phyloP scores from a whole-genome alignment of 2,113 vertebrate species.

The Sarotherodon lohbergeri region DNA sequence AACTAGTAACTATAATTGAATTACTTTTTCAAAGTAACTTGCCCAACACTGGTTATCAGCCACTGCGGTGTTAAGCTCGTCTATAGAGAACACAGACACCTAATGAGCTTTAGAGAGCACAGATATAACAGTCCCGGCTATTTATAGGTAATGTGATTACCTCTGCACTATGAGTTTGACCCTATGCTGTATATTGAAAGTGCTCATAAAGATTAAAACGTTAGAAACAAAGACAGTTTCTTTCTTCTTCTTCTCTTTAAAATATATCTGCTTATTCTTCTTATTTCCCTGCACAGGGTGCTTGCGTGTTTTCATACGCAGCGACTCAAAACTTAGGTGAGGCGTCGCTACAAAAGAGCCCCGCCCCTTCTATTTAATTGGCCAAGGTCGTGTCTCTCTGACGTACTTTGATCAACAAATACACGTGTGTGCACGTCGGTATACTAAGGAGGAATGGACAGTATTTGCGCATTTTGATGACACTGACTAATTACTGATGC shows the following conservation, averaged over 20 bases:
- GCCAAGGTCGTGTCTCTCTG: background rate
- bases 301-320: background rate
- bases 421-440: conserved; percentile 31
- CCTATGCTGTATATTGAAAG: background rate
- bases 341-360: background rate
- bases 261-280: background rate
- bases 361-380: conserved; percentile 51
- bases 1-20: no score
- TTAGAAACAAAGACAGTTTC: background rate
- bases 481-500: background rate
- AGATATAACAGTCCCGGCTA: conserved; percentile 48
- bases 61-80: background rate
- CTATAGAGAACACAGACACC: background rate
- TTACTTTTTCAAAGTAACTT: no score
- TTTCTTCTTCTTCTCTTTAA: background rate
- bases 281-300: background rate
- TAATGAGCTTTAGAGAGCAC: conserved; percentile 61
- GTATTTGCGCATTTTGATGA: background rate
- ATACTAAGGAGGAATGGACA: background rate
- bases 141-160: conserved; percentile 69
- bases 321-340: no score
- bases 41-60: no score
- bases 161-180: background rate
- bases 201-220: background rate
- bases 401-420: conserved; percentile 47